Evolutionary conservation across 2,113 vertebrate species (phyloP), one percentile per base, ranked within the genome.

Genomic region (Sisor rabdophorus): DNA sequence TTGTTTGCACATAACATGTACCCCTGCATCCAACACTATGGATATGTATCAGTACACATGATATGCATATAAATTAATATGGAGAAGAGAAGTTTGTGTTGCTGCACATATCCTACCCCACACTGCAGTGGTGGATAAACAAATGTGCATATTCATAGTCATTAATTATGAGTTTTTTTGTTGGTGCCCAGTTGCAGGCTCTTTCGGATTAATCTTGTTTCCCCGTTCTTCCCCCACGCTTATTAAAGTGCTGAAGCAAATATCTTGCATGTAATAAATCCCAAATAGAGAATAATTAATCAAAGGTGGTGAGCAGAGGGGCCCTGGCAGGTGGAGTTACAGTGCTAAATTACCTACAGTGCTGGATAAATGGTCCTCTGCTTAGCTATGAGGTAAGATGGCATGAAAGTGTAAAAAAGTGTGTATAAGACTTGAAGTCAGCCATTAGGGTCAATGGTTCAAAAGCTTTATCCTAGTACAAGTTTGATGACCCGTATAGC

Each of bases 231-330:
- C 85, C 85, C 81, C 85, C 84, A 85, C 84, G 87, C 89, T 92
- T 91, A 92, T 92, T 92, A 93, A 92, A 90, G 89, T 82, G 89
- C 91, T 92, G 90, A 91, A 91, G 91, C 90, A 91, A 93, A 91
- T 90, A 90, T 87, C 88, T 86, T 85, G 87, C 85, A 78, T 88
- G 89, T 86, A 90, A 91, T 91, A 91, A 93, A 93, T 93, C 90
- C 88, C 89, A 85, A 81, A 84, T 79, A 86, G 87, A 86, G 85
- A 79, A 86, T 87, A 87, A 93, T 93, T 92, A 91, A 93, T 93
- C 91, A 91, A 88, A 89, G 87, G 80, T 86, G 81, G 82, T 85
- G 87, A 89, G 88, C 84, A 83, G 81, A 84, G 88, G 87, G 87
- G 82, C 83, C 84, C 83, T 86, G 87, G 88, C 89, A 90, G 88